Base-by-base conservation (phyloP, 2,888 invertebrate genomes). In the Agrotis exclamationis region DNA sequence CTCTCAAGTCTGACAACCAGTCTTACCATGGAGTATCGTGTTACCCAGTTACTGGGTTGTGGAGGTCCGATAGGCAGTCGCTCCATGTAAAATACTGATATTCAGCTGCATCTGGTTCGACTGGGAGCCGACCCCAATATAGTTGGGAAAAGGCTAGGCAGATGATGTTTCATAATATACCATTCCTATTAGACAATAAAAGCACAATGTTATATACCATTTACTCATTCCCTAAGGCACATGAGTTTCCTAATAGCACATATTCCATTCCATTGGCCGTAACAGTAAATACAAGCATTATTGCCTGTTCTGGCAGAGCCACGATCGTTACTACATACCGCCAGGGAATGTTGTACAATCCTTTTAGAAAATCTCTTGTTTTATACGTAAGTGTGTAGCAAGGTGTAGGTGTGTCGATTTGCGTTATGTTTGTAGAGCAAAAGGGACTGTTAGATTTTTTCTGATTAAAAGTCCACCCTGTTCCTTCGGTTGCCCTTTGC, bases 321-420 rank as follows among this genome's bases (percentile, higher is more conserved):
- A 51, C 9, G 22, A n/a, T 63, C 60, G 56, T 66, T 24, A 74
- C 56, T n/a, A 24, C 51, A 60, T n/a, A 64, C 51, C 48, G 3
- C 45, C 13, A 18, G 75, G 63, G 74, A 78, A 56, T 50, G 44
- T 48, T 63, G 13, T 47, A 14, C 47, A 63, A 74, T 63, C 48
- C 54, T 59, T 63, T 54, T 59, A 76, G 16, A 24, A 39, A 11
- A 62, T 58, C 16, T 18, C 24, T 58, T 70, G 18, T 53, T 63
- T 51, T 62, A 11, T 24, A 13, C 16, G 28, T 7, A n/a, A 7
- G 24, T 45, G 20, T 51, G 16, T 16, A 50, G 18, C 2, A 16
- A 14, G 6, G 18, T 14, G 22, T 56, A 56, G 5, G 28, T 24
- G 18, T 54, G 11, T 22, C 14, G 5, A 51, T 20, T 11, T 48